Evolutionary conservation across 2,113 vertebrate genomes (phyloP), one percentile per base, ranked within the genome.

Genomic region (Pimephales promelas): DNA sequence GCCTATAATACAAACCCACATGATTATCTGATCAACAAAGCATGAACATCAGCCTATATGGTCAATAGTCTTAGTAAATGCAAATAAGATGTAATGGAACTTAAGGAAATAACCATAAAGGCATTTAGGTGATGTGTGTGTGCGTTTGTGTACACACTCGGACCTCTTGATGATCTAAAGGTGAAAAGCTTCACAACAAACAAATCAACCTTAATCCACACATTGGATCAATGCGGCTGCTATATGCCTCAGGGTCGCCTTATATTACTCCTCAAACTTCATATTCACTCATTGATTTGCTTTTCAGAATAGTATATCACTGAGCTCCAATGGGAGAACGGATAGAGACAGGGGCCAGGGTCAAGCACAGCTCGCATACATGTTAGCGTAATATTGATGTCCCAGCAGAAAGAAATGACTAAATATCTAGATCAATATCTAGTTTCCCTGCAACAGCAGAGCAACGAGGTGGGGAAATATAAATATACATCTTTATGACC

Each of bases 221-320:
- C 86, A 91, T 90, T 88, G 88, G 88, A 94, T 92, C 93, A 94
- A 94, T 95, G 93, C 92, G 91, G 90, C 90, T 47, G 92, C 92
- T 92, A 66, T 89, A 83, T 93, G 95, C 96, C 95, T 89, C 85
- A 70, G 83, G 96, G 94, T 93, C 91, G 92, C 93, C 90, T 96
- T 96, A 97, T 95, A 97, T 96, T 96, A 97, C 96, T 93, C 85
- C 93, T 93, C 96, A 96, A 97, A 96, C 95, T 97, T 97, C 95
- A 97, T 97, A 98, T 98, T 97, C 96, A 97, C 95, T 95, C 96
- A 99, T 98, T 95, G 97, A 98, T 98, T 97, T 96, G 92, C 92
- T 97, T 96, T 96, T 97, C 95, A 94, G 93, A 95, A 96, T 95
- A 97, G 95, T 98, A 96, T 97, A 98, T 97, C 97, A 99, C 92